Conservation (phyloP, 35 echinoderm and acorn worm genomes). For the Lytechinus variegatus region DNA sequence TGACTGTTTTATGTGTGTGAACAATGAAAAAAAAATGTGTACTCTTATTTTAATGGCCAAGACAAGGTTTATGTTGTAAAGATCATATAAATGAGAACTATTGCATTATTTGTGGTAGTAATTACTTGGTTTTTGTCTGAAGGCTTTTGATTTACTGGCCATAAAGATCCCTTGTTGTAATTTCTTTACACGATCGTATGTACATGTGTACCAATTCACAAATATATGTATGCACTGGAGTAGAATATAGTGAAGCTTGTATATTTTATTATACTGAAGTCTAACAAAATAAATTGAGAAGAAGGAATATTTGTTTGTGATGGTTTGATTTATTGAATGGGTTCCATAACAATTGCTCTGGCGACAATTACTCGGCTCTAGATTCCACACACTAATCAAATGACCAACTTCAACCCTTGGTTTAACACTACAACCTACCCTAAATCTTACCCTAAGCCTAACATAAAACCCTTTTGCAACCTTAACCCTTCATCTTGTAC, state of each 20-base stretch:
- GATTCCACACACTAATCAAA: too few relatives aligned
- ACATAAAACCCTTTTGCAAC: too few relatives aligned
- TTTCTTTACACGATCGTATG: background rate
- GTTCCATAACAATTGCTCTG: too few relatives aligned
- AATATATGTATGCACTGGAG: conserved; percentile 50
- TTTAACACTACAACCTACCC: too few relatives aligned
- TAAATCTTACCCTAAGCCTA: too few relatives aligned
- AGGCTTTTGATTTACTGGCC: background rate
- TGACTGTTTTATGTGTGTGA: conserved; percentile 18
- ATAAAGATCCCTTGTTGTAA: background rate
- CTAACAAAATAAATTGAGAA: conserved; percentile 47
- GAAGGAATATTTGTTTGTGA: background rate
- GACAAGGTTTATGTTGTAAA: background rate
- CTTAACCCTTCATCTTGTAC: too few relatives aligned
- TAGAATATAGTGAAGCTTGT: conserved; percentile 57
- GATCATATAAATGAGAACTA: background rate
- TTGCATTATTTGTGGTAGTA: background rate
- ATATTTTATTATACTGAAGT: conserved; percentile 59
- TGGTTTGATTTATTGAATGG: too few relatives aligned
- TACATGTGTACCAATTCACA: conserved; percentile 45
- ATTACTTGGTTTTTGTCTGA: background rate
- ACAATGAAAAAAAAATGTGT: background rate
- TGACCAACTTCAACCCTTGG: too few relatives aligned
- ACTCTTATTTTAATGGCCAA: background rate
- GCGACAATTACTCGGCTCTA: too few relatives aligned